Evolutionary conservation across 2,888 invertebrate species (phyloP), one percentile per base, ranked within the genome.

Genomic region (Crematogaster levior): DNA sequence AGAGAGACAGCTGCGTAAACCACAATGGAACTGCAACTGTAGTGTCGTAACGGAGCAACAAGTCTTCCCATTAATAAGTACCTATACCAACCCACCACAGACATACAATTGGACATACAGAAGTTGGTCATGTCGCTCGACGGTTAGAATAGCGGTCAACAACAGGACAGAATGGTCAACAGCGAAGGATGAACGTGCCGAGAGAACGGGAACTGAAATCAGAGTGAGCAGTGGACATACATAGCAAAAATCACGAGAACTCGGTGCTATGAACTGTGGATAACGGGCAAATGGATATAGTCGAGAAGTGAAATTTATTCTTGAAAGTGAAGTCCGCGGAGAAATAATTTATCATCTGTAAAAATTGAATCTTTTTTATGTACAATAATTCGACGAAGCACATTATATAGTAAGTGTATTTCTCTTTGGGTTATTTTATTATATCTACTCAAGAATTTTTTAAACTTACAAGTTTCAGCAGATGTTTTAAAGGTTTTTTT

Each of bases 21-120:
- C 51, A 51, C 51, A 51, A 53, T n/a, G 37, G 40, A 75, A 15
- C 51, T 61, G 37, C 51, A 27, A 51, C n/a, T 66, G 15, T 12
- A 40, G 37, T 51, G 12, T 53, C 27, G 66, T 40, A 70, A 51
- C 82, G 56, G 88, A 88, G 88, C 88, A 89, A 89, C 88, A 89
- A 89, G 88, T 89, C 88, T 87, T 87, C 86, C 84, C 88, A 89
- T 89, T 89, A 89, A 89, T 89, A 88, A 88, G 83, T 87, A 83
- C 83, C 83, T 74, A 53, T 37, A 65, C 51, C 75, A 34, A 56
- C 73, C 48, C 37, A 21, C 65, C 66, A 72, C 70, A 77, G 70
- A 82, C 77, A 77, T 60, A 84, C 81, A 68, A 65, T 68, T 27
- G 63, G 27, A 43, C 18, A 1, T 65, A 65, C 40, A 65, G 84